Evolutionary conservation across 2,888 invertebrate genomes (phyloP).

Genomic region (Diplazon laetatorius): DNA sequence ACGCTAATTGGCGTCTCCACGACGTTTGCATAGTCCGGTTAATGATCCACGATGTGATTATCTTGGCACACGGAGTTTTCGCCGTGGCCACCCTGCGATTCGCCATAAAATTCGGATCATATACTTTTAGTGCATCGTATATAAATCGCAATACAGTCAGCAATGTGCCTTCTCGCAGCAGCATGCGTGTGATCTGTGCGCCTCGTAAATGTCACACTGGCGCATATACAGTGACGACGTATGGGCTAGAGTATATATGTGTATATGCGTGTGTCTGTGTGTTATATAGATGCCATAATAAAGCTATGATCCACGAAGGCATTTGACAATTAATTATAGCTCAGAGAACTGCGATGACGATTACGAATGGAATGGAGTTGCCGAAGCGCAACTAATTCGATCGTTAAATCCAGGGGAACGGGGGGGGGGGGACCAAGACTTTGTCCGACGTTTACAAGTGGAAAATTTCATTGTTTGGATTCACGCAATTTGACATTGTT

Average conservation of each 20-base stretch:
- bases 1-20: constrained; percentile 27
- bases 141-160: constrained; percentile 18
- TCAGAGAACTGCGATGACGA: not conserved
- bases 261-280: too few species aligned
- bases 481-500: too few species aligned
- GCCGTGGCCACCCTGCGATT: not conserved
- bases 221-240: constrained; percentile 15
- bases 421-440: too few species aligned
- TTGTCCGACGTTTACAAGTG: too few species aligned
- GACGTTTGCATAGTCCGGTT: constrained; percentile 22
- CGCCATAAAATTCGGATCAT: constrained; percentile 45
- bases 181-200: constrained; percentile 46
- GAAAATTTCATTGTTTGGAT: too few species aligned
- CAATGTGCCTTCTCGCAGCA: constrained; percentile 38
- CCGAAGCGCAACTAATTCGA: not conserved
- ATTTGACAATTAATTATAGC: constrained; percentile 51
- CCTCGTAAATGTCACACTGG: constrained; percentile 51
- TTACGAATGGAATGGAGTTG: constrained; percentile 13
- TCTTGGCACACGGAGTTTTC: not conserved
- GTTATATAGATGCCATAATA: constrained; percentile 44
- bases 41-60: constrained; percentile 38
- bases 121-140: constrained; percentile 9
- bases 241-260: too few species aligned
- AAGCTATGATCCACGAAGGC: constrained; percentile 36
- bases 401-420: not conserved